These are phyloP conservation scores for Tetrax tetrax DNA, from an alignment of 2,113 vertebrate genomes.

Conservation along the genomic window DNA sequence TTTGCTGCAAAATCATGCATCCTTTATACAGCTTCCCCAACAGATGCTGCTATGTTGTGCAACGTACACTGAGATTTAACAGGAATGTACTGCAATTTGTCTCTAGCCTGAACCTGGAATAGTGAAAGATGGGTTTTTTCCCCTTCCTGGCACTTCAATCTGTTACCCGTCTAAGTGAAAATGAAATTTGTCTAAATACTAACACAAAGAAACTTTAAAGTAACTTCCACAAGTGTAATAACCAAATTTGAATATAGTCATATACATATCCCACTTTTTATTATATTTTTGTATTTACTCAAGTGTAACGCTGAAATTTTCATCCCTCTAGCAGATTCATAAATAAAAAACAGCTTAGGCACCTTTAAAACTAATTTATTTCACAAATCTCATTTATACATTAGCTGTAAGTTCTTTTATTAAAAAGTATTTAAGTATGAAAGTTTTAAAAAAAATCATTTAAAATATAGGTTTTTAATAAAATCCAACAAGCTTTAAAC, in stretches of 20 bases:
- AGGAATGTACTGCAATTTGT: background rate
- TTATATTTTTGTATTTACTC: background rate
- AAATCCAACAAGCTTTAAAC: conserved; percentile 9
- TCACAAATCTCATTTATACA: conserved; percentile 63
- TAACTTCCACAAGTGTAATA: background rate
- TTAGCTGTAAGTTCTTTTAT: conserved; percentile 47
- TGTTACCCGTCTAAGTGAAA: background rate
- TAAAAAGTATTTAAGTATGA: conserved; percentile 59
- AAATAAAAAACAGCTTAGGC: background rate
- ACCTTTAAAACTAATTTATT: conserved; percentile 68
- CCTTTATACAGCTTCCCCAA: background rate
- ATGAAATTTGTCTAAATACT: background rate
- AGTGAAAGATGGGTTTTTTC: background rate
- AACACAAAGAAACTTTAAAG: background rate
- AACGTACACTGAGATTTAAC: background rate
- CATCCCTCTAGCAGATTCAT: background rate
- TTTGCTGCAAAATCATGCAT: background rate
- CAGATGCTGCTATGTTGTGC: background rate
- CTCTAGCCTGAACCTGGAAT: background rate
- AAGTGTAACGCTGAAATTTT: background rate
- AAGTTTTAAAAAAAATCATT: conserved; percentile 9
- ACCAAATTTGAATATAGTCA: background rate
- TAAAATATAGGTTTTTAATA: conserved; percentile 49
- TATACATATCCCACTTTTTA: background rate
- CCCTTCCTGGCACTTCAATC: background rate